A percentile compares a stretch with the other conserved stretches of the same genome.
Evolutionary conservation across 2,113 vertebrate genomes (phyloP).

Genomic region (Myrmecophaga tridactyla): DNA sequence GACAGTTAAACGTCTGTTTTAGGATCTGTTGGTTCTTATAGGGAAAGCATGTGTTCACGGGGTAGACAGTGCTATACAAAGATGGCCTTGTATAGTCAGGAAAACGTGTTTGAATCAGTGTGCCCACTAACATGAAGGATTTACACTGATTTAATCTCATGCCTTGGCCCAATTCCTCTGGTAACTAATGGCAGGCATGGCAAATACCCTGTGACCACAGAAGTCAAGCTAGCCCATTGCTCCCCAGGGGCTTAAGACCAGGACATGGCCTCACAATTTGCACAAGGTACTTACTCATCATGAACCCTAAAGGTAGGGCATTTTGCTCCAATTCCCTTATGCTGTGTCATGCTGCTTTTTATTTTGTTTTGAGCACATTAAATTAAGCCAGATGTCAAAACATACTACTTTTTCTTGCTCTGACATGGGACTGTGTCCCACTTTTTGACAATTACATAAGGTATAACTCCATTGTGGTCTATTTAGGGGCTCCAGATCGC

Average conservation of each 20-base stretch:
- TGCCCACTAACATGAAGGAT: not conserved
- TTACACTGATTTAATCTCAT: not conserved
- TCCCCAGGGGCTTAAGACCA: not conserved
- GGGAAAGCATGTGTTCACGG: not conserved
- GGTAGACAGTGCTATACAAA: not conserved
- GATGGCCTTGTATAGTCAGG: not conserved
- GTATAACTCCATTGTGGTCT: not conserved
- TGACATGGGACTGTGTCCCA: not conserved
- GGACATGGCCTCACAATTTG: not conserved
- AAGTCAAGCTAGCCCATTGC: not conserved
- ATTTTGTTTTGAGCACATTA: not conserved
- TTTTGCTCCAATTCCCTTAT: slow-evolving; percentile 24
- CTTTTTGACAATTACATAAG: not conserved
- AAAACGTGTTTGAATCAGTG: not conserved
- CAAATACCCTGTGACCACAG: not conserved
- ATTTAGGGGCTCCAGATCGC: not conserved
- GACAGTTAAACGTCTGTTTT: not conserved
- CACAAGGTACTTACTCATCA: not conserved
- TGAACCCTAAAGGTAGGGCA: not conserved
- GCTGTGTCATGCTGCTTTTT: not conserved
- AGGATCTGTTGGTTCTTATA: not conserved
- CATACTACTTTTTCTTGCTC: not conserved
- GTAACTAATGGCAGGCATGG: not conserved
- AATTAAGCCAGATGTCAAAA: slow-evolving; percentile 24
- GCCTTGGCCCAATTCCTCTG: not conserved